Evolutionary conservation across 1,140 invertebrate genomes (phyloP), one percentile per base, ranked within the genome.

Genomic region (Epicauta chinensis): DNA sequence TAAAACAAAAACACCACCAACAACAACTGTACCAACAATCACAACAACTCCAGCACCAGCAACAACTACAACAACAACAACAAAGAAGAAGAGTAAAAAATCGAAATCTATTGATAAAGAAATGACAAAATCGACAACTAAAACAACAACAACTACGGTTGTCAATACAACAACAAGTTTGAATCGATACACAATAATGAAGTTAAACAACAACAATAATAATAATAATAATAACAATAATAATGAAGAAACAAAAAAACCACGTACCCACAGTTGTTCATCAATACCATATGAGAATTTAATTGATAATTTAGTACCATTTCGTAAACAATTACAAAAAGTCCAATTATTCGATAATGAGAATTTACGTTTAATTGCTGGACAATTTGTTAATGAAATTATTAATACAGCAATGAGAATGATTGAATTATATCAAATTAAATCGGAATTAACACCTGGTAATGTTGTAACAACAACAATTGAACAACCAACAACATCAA

Each of bases 291-390:
- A 70, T 41, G 68, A 70, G 48, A 65, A 69, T 48, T 63, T 70
- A n/a, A 70, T 70, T 31, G 68, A 68, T 36, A 70, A 70, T 52
- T 47, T 70, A 32, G 68, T 65, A 9, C 66, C 67, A 9, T 70
- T 70, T 42, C 55, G 68, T n/a, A 70, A 70, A 39, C 58, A 66
- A 13, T 70, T 70, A 52, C 64, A 64, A 43, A 69, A 68, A 39
- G 54, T 70, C 2, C 63, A 69, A 37, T 52, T 69, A 4, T 67
- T 69, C 29, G 61, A 64, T 29, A 59, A 62, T 7, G 46, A 59
- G 1, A 53, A 54, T 34, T 9, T 42, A 29, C 13, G 7, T 7
- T 34, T 34, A 3, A 34, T 34, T 7, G 32, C 32, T 1, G 32
- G 32, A 4, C 12, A 34, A 34, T n/a, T 34, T 34, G 10, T 34